Base-by-base conservation (phyloP, 2,888 invertebrate genomes). In the Neoscelio sp. region DNA sequence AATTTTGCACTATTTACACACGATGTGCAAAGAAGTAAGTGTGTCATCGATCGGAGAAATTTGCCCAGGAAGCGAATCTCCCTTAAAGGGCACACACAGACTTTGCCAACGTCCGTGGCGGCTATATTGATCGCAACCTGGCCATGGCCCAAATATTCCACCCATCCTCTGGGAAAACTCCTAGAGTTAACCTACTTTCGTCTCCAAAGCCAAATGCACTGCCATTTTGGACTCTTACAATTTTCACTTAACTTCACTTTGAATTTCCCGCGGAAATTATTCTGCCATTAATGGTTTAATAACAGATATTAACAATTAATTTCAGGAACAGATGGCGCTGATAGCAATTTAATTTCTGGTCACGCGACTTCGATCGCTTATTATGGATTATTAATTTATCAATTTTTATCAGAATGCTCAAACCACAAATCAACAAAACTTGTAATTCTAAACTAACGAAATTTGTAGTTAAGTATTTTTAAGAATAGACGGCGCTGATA, bases 71-170 rank as follows among this genome's bases (percentile, higher is more conserved):
- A 80, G 65, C 58, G 50, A 74, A 78, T 75, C 70, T 71, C 67
- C 58, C 52, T 78, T 75, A 42, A 64, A 74, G 75, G 78, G 71
- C 62, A 74, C 48, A 42, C 26, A 48, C 60, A 40, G 54, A 80
- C 80, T 80, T 80, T 64, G 71, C 80, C 62, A 80, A 80, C 74
- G 62, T 54, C 48, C 46, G 58, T 64, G 64, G 65, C 67, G 64
- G 78, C 80, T 78, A 76, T 78, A 80, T 80, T 87, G 88, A 89
- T 89, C 88, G 87, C 85, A 84, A 88, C 86, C 86, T 88, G 88
- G 87, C 88, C 88, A 87, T 88, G 89, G 88, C 87, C 89, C 85
- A 88, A 90, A 90, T 89, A 89, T 86, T 85, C 84, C 82, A 83
- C 85, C 83, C 85, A 86, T 89, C 87, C 87, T 87, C 87, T 84